Evolutionary conservation across 2,888 invertebrate genomes (phyloP).

Genomic region (Campoplex nolae): DNA sequence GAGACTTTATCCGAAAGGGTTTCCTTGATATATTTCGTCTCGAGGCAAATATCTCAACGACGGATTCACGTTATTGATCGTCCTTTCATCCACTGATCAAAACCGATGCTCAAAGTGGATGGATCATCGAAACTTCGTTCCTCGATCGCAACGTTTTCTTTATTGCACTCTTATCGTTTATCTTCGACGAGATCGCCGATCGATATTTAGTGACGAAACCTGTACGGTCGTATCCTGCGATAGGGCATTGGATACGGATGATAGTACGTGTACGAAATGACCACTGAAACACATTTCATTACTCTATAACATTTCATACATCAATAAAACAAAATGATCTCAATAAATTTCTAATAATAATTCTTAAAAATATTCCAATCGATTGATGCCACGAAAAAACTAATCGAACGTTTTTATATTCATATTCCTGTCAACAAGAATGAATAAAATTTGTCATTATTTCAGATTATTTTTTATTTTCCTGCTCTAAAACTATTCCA

Average conservation of each 20-base stretch:
- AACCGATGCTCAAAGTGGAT: constrained; percentile 7
- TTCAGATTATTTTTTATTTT: not conserved
- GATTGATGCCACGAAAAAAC: not conserved
- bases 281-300: constrained; percentile 75
- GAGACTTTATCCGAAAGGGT: constrained; percentile 11
- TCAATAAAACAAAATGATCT: not conserved
- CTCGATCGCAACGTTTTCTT: constrained; percentile 18
- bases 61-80: not conserved
- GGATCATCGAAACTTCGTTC: not conserved
- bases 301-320: not conserved
- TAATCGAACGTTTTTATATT: not conserved
- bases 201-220: constrained; percentile 53
- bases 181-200: constrained; percentile 5
- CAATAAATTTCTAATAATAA: not conserved
- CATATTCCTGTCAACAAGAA: not conserved
- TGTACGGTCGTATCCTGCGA: constrained; percentile 54
- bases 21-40: not conserved
- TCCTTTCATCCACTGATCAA: constrained; percentile 14
- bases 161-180: constrained; percentile 23
- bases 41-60: not conserved
- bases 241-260: constrained; percentile 67
- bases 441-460: not conserved
- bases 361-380: not conserved
- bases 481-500: not conserved
- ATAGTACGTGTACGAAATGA: constrained; percentile 74